Evolutionary conservation across 2,113 vertebrate species (phyloP).

Genomic region (Sterna hirundo): DNA sequence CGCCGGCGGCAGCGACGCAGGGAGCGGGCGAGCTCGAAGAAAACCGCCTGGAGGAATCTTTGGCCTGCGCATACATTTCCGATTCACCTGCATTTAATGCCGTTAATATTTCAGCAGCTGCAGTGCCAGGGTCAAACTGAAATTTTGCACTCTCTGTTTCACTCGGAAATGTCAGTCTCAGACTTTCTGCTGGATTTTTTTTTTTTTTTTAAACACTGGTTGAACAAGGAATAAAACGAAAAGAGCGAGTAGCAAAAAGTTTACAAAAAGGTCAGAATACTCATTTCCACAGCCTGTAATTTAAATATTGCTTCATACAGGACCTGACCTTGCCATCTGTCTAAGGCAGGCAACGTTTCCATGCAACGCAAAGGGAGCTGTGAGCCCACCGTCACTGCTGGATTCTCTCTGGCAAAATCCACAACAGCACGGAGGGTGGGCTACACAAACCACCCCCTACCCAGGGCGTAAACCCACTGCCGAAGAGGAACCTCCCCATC

Average conservation of each 20-base stretch:
- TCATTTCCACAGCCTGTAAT: background rate
- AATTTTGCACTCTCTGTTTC: conserved; percentile 65
- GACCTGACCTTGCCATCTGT: background rate
- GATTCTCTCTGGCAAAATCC: background rate
- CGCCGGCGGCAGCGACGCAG: background rate
- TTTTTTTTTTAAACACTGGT: background rate
- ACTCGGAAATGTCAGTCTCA: conserved; percentile 55
- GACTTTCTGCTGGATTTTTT: background rate
- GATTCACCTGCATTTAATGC: conserved; percentile 65
- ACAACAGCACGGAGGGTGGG: accelerated
- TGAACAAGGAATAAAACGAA: background rate
- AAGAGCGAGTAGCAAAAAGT: background rate
- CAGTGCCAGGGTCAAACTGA: conserved; percentile 58
- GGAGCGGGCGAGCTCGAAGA: background rate
- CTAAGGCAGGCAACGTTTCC: background rate
- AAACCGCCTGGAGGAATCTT: conserved; percentile 50
- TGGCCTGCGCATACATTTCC: conserved; percentile 37
- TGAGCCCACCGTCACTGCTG: background rate
- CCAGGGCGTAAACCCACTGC: accelerated
- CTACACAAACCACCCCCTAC: background rate
- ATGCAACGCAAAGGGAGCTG: background rate
- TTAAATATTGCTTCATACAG: background rate
- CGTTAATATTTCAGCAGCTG: conserved; percentile 72
- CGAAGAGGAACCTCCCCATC: background rate
- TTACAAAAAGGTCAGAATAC: conserved; percentile 31